These are phyloP conservation scores for Arenaria interpres DNA, from an alignment of 2,113 vertebrate genomes.

Conservation along the genomic window DNA sequence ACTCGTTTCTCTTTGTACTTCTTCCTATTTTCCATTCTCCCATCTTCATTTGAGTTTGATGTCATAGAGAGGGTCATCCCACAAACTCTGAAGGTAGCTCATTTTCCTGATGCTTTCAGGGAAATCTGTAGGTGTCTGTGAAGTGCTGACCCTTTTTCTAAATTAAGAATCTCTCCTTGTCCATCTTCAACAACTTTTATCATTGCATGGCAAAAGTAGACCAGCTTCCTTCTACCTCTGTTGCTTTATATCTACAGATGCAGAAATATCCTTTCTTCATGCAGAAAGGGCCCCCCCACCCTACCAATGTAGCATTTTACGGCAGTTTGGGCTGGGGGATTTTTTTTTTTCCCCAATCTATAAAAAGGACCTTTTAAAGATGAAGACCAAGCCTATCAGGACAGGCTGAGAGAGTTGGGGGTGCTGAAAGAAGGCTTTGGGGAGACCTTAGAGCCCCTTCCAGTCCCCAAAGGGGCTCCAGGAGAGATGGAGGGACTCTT, in stretches of 20 bases:
- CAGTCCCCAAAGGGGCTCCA: background rate
- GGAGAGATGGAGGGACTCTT: background rate
- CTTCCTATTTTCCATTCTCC: background rate
- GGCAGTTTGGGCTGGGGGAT: background rate
- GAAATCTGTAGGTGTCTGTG: background rate
- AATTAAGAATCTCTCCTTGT: background rate
- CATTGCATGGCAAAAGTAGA: background rate
- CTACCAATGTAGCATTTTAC: background rate
- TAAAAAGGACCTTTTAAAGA: background rate
- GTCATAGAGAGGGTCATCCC: background rate
- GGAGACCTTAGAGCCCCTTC: background rate
- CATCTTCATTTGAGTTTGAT: background rate
- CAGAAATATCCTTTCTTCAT: background rate
- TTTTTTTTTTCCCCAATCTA: background rate
- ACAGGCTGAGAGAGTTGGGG: no score
- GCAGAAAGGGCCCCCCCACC: background rate
- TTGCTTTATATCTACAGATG: background rate
- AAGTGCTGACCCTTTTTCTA: background rate
- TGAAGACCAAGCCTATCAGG: background rate
- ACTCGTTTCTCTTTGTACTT: background rate
- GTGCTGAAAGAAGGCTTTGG: background rate
- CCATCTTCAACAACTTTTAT: background rate
- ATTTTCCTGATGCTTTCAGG: background rate
- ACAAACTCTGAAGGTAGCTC: background rate
- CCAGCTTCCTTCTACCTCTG: background rate